phyloP scores from a whole-genome alignment of 2,888 invertebrate genomes.

The Zygothrica quintamaculata region DNA sequence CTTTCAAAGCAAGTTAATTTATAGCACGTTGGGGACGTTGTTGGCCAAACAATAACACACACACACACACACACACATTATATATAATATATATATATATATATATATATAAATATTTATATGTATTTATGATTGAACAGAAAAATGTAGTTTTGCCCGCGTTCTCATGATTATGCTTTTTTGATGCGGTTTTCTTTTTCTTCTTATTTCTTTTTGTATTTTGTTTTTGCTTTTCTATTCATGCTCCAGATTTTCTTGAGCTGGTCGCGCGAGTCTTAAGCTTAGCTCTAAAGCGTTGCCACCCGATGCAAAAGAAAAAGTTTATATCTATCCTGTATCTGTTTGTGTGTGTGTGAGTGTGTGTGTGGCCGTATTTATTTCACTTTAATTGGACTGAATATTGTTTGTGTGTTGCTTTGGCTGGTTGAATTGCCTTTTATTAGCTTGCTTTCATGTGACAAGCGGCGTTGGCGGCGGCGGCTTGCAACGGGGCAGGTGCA shows the following conservation, averaged over 20 bases:
- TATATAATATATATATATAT: constrained; percentile 1
- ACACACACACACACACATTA: constrained; percentile 7
- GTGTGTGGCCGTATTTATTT: constrained; percentile 51
- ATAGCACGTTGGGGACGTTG: constrained; percentile 64
- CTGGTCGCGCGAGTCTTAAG: constrained; percentile 37
- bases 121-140: not conserved
- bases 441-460: constrained; percentile 37
- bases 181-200: constrained; percentile 48
- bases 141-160: constrained; percentile 37
- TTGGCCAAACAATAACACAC: constrained; percentile 56
- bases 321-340: not conserved
- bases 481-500: constrained; percentile 35
- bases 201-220: too few species aligned
- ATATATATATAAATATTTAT: constrained; percentile 11
- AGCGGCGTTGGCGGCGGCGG: constrained; percentile 18
- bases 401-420: constrained; percentile 43
- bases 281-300: constrained; percentile 53
- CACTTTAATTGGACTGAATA: constrained; percentile 71
- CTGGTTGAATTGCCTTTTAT: constrained; percentile 43
- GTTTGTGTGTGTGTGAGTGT: constrained; percentile 9
- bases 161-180: constrained; percentile 57
- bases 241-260: constrained; percentile 36
- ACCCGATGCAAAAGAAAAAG: constrained; percentile 24
- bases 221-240: constrained; percentile 35
- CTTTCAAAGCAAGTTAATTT: constrained; percentile 78